Percentiles rank a stretch among this genome's conserved stretches.
Evolutionary conservation across 2,888 invertebrate genomes (phyloP).

Genomic region (Drosophila subsilvestris): DNA sequence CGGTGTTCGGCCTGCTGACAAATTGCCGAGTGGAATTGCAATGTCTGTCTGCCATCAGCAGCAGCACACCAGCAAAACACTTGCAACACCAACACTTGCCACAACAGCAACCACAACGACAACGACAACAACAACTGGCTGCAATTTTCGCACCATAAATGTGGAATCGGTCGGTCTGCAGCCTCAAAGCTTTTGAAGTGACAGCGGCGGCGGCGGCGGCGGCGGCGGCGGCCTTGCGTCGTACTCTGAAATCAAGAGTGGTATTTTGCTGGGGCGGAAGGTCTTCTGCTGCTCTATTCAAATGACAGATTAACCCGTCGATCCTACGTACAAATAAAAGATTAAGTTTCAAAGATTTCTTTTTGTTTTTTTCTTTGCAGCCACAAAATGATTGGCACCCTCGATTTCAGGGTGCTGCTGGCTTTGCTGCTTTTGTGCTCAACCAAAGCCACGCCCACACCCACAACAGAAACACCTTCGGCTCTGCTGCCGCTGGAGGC

Average conservation of each 20-base stretch:
- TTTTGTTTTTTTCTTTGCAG: conserved; percentile 25
- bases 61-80: not conserved
- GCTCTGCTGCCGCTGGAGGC: conserved; percentile 80
- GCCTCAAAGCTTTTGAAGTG: conserved; percentile 37
- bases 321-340: not conserved
- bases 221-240: conserved; percentile 35
- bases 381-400: conserved; percentile 47
- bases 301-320: not conserved
- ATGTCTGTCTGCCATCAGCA: conserved; percentile 2
- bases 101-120: conserved; percentile 33
- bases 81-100: conserved; percentile 2
- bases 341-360: not conserved
- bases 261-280: conserved; percentile 42
- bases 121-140: conserved; percentile 40
- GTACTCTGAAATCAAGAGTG: conserved; percentile 40
- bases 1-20: conserved; percentile 33
- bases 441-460: not conserved
- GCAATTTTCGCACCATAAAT: conserved; percentile 47
- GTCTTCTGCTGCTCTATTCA: conserved; percentile 7
- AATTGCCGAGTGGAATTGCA: conserved; percentile 32
- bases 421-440: conserved; percentile 30
- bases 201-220: conserved; percentile 32
- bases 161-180: conserved; percentile 41
- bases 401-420: conserved; percentile 44
- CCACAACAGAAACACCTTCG: conserved; percentile 61